Percentiles rank a stretch among this genome's conserved stretches.
Conservation (phyloP, 2,888 invertebrate species). For the Sinodicranocentrus sp. region DNA sequence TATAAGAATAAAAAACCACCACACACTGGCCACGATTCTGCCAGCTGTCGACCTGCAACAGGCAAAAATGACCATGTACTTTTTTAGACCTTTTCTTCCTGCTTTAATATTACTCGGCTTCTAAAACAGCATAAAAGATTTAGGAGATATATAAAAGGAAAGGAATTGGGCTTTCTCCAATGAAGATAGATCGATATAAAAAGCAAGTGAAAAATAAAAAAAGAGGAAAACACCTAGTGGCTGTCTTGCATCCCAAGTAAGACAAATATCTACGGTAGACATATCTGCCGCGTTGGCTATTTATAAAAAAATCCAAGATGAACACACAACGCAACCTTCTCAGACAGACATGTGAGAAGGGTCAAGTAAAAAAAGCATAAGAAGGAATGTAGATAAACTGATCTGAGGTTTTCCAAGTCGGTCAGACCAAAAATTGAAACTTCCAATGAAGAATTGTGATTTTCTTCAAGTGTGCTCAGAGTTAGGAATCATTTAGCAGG, state of each 20-base stretch:
- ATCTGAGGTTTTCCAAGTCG: too few species aligned
- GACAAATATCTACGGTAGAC: not conserved
- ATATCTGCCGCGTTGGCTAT: not conserved
- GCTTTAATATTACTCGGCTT: conserved; percentile 19
- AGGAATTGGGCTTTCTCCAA: not conserved
- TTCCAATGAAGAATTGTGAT: conserved; percentile 39
- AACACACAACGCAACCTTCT: too few species aligned
- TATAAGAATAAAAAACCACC: conserved; percentile 99
- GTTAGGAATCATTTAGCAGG: not conserved
- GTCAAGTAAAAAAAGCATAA: too few species aligned
- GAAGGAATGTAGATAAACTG: too few species aligned
- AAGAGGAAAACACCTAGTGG: not conserved
- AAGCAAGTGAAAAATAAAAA: conserved; percentile 2
- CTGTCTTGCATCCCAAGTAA: conserved; percentile 4
- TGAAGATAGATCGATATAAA: conserved; percentile 38
- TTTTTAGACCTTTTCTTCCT: not conserved
- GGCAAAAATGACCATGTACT: conserved; percentile 9
- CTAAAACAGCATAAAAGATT: conserved; percentile 24
- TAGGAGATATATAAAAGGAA: not conserved
- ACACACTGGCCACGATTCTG: conserved; percentile 97
- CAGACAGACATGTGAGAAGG: too few species aligned
- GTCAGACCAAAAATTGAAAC: not conserved
- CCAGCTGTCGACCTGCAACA: conserved; percentile 88
- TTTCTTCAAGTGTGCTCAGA: conserved; percentile 31
- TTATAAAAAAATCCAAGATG: not conserved